phyloP scores from a whole-genome alignment of 2,888 invertebrate genomes.

The Caradrina clavipalpis region DNA sequence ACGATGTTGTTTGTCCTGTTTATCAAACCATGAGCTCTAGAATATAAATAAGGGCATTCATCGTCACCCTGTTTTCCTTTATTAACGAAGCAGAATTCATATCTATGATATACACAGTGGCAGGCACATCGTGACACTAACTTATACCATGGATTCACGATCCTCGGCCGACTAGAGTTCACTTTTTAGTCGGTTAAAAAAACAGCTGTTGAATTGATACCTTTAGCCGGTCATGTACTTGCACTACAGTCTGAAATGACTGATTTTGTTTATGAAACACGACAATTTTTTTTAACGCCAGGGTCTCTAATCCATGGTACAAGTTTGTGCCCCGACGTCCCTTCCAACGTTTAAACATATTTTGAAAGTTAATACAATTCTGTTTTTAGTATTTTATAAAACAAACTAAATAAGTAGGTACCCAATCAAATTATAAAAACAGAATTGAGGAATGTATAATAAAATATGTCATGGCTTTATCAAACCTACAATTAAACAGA shows the following conservation, averaged over 20 bases:
- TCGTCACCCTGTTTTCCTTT: conserved; percentile 8
- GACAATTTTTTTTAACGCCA: not conserved
- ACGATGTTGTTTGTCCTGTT: not conserved
- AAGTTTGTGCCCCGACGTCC: not conserved
- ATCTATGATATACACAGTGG: not conserved
- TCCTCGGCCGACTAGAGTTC: not conserved
- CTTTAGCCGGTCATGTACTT: not conserved
- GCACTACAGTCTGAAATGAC: not conserved
- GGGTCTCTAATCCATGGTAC: not conserved
- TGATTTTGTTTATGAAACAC: not conserved
- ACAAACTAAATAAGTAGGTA: not conserved
- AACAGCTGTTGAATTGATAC: not conserved
- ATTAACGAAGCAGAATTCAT: not conserved
- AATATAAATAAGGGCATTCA: conserved; percentile 5
- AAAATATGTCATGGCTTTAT: conserved; percentile 31
- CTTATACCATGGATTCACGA: not conserved
- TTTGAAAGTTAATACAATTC: conserved; percentile 5
- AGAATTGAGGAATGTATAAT: conserved; percentile 22
- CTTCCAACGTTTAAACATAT: not conserved
- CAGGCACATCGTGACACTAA: no score
- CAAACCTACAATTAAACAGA: conserved; percentile 54
- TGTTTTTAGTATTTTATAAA: not conserved
- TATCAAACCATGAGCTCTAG: conserved; percentile 2
- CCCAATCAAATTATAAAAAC: conserved; percentile 9
- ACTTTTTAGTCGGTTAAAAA: not conserved